These are phyloP conservation scores for Megathymus violae DNA, from an alignment of 1,140 invertebrate genomes.

Conservation along the genomic window DNA sequence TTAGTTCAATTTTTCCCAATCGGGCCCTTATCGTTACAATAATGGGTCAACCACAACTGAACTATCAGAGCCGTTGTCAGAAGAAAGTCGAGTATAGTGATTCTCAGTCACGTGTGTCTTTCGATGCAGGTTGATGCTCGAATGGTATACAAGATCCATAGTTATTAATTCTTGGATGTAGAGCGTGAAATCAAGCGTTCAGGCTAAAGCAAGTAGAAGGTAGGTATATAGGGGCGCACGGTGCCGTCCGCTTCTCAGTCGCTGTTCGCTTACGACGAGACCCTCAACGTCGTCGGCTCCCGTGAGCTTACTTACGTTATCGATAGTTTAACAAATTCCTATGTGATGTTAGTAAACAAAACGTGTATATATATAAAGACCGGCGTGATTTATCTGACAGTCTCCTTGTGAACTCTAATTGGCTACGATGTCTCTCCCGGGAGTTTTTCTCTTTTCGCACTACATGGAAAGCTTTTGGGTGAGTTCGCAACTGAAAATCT, in stretches of 20 bases:
- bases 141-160: constrained; percentile 62
- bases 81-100: constrained; percentile 49
- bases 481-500: constrained; percentile 46
- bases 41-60: constrained; percentile 49
- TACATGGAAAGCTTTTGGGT: constrained; percentile 79
- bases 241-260: constrained; percentile 59
- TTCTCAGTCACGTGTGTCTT: constrained; percentile 45
- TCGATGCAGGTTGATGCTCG: constrained; percentile 37
- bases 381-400: constrained; percentile 55
- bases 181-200: constrained; percentile 77
- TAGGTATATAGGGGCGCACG: constrained; percentile 73
- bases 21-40: constrained; percentile 47
- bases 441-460: constrained; percentile 71
- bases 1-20: constrained; percentile 47
- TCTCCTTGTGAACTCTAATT: constrained; percentile 62
- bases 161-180: constrained; percentile 75
- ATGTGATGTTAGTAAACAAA: constrained; percentile 81
- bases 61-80: constrained; percentile 8
- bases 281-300: constrained; percentile 40
- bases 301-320: constrained; percentile 44
- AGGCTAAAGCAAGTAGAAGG: constrained; percentile 68
- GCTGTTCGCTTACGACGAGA: constrained; percentile 43
- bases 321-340: constrained; percentile 64
- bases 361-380: constrained; percentile 76
- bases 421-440: constrained; percentile 74